Evolutionary conservation across 1,140 invertebrate species (phyloP).

Genomic region (Chlorops oryzae): DNA sequence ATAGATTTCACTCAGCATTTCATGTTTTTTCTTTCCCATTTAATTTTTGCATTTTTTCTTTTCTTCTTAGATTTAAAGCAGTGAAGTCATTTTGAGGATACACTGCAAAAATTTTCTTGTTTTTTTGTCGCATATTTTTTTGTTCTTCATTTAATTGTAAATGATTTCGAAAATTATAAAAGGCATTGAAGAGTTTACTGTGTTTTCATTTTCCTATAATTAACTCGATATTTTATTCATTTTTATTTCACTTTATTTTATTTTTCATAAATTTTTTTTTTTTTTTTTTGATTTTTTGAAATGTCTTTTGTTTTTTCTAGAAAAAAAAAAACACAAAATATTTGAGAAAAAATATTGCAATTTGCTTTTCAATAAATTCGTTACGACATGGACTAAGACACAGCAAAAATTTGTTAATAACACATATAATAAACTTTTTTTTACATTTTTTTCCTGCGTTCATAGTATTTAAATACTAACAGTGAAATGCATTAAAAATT

Average conservation of each 20-base stretch:
- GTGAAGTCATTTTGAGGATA: slow-evolving; percentile 3
- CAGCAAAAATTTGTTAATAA: slow-evolving; percentile 15
- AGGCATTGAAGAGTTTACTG: too few species aligned
- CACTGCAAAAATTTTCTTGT: too few species aligned
- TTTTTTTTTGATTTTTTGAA: slow-evolving; percentile 13
- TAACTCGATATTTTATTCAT: slow-evolving; percentile 9
- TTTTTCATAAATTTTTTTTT: slow-evolving; percentile 22
- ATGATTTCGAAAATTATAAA: too few species aligned
- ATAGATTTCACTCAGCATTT: too few species aligned
- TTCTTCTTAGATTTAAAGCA: too few species aligned
- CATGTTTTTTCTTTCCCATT: too few species aligned
- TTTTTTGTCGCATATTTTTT: too few species aligned
- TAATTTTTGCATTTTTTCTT: too few species aligned
- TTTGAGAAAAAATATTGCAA: too few species aligned
- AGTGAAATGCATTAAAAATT: background rate
- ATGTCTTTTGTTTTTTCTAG: slow-evolving; percentile 1
- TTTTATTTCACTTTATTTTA: slow-evolving; percentile 31
- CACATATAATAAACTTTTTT: background rate
- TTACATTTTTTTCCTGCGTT: background rate
- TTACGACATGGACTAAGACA: slow-evolving; percentile 20
- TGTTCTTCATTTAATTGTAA: too few species aligned
- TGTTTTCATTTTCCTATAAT: background rate
- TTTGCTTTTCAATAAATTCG: slow-evolving; percentile 14
- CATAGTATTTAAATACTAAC: background rate
- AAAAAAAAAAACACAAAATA: too few species aligned